Base-by-base conservation (phyloP, 2,113 vertebrate species). In the Colistium nudipinnis region DNA sequence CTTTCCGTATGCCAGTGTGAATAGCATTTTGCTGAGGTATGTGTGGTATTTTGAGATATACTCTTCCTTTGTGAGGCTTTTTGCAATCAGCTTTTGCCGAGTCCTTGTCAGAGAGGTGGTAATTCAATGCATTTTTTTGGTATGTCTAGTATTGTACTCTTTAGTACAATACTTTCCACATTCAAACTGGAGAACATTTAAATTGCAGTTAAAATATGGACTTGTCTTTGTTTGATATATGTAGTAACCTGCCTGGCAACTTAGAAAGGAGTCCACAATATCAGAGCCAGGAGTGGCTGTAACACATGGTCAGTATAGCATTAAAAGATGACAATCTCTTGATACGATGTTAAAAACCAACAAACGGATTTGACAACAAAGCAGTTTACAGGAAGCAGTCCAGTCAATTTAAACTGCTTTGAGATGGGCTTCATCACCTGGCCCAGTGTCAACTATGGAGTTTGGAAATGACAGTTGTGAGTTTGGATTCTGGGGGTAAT, bases 401-500 rank as follows among this genome's bases (percentile, higher is more conserved):
- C 9, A 38, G 28, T 55, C 44, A 27, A 30, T 38, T 44, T n/a
- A 1, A 36, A 16, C 44, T 12, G 48, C 54, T 54, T 24, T 1
- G 27, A 49, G 55, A 22, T 49, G 56, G 35, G 30, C 57, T 54
- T 76, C 57, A 82, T 53, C 47, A 57, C 44, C 36, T 80, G 83
- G 80, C 63, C 12, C 47, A 4, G 56, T 52, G 77, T 80, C 87
- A 84, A 24, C 35, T 48, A 19, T 27, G 44, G 51, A 20, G 59
- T 65, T 68, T 68, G 56, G 61, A 78, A 74, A 67, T 62, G 81
- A 84, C 83, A 81, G 64, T 57, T 70, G 76, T 2, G 52, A 67
- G 60, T 79, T 78, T 81, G 71, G 79, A 87, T 62, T 84, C 41
- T 67, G 25, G 44, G n/a, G 73, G 82, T 90, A 92, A 93, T 93